Evolutionary conservation across 2,888 invertebrate species (phyloP), one percentile per base, ranked within the genome.

Genomic region (Hirtodrosophila cameraria): DNA sequence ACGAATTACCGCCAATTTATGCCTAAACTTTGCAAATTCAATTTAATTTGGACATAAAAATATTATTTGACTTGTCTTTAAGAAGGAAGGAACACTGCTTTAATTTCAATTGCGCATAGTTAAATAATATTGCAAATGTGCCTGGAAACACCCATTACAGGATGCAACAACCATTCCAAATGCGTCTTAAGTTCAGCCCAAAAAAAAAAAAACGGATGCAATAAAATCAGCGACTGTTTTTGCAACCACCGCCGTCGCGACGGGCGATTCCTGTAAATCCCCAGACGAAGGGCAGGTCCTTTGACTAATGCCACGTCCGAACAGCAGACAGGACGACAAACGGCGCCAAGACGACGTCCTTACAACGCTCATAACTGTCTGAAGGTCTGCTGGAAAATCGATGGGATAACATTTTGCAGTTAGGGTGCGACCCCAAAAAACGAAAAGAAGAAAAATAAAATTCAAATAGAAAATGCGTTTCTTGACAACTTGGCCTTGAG

Each of bases 401-500:
- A 82, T 82, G 59, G 33, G 45, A 27, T 39, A 6, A 1, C 1
- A 7, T 58, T 55, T 54, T 54, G 39, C 53, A 63, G 42, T 53
- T 74, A 59, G 79, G 76, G 79, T 67, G 86, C 85, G 57, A 67
- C 64, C 74, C 49, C 41, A 52, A 35, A 18, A n/a, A 20, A 20
- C 48, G 12, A 20, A 20, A 28, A 49, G 35, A 62, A 28, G 43
- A 65, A 41, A 41, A 27, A 23, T 7, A 23, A n/a, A n/a, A n/a
- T n/a, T 36, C 23, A 18, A 38, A 52, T 43, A n/a, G 43, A 39
- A 53, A 54, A 62, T 62, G 55, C 55, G 36, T 57, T 48, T 46
- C 48, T 30, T 55, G 45, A 45, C 38, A 60, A 46, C 76, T 66
- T 75, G 86, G 83, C 86, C 86, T 79, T 79, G 77, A 77, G 75